These are phyloP conservation scores for Zoanthus sansibaricus DNA, from an alignment of 92 coral and sea anemone species.

Conservation along the genomic window DNA sequence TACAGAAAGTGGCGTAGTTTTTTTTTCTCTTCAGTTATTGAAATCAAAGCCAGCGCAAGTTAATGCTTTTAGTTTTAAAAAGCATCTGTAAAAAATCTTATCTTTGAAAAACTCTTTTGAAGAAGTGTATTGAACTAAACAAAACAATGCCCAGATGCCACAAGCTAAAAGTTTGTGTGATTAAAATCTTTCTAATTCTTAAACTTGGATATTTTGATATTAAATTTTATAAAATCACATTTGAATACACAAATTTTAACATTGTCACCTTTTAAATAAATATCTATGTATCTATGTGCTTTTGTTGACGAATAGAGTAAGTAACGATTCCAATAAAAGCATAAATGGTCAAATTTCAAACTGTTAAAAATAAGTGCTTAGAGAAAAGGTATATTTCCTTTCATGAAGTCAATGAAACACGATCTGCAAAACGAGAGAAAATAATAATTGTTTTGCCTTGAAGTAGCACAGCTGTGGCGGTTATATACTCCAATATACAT, in stretches of 20 bases:
- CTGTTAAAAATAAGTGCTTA: background rate
- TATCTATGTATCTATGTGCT: slow-evolving; percentile 7
- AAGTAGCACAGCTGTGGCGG: slow-evolving; percentile 26
- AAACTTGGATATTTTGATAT: background rate
- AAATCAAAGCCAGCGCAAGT: background rate
- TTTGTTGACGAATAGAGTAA: slow-evolving; percentile 21
- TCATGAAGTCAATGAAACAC: slow-evolving; percentile 15
- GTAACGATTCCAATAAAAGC: background rate
- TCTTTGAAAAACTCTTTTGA: background rate
- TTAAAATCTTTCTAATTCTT: background rate
- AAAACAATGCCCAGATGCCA: background rate
- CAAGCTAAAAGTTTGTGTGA: background rate
- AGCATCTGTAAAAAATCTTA: background rate
- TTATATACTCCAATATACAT: slow-evolving; percentile 36
- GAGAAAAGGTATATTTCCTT: background rate
- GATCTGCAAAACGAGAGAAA: slow-evolving; percentile 38
- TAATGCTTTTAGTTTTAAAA: background rate
- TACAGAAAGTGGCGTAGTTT: slow-evolving; percentile 11
- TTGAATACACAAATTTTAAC: background rate
- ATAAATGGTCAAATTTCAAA: background rate
- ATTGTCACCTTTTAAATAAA: background rate
- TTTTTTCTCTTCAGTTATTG: background rate
- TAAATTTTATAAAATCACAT: background rate
- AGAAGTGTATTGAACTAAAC: background rate
- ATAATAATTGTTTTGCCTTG: slow-evolving; percentile 29